Evolutionary conservation across 1,140 invertebrate genomes (phyloP), one percentile per base, ranked within the genome.

Genomic region (Halyomorpha halys): DNA sequence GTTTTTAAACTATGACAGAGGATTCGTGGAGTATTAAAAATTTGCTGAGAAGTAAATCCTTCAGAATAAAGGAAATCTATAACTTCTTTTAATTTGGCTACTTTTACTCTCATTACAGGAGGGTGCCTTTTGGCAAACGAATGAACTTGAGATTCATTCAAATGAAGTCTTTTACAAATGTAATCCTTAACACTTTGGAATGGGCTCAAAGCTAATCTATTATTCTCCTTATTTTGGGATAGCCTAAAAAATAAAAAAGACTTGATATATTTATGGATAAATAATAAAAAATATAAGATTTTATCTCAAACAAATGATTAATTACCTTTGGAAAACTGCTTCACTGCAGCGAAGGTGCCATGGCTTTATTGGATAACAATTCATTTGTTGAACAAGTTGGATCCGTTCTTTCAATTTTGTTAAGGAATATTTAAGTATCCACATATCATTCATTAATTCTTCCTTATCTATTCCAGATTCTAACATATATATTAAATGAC

Each of bases 51-150:
- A 9, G 65, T 66, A 62, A 69, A 73, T 16, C 71, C 72, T 66
- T 71, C 63, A 11, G 49, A 59, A 34, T 63, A 62, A 6, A 73
- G 49, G 60, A 69, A 72, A 59, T 72, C 70, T 14, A 73, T 65
- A 19, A 72, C 67, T 53, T 72, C 68, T 51, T 72, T 70, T 44
- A 72, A 61, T 64, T 73, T 73, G 14, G 67, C 44, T 13, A 68
- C 67, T 13, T 66, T 66, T 0, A 71, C 66, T 19, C 59, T 62
- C 47, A 66, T 49, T 11, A 70, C 21, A 0, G 61, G 63, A 18
- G 72, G 71, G 45, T 70, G 61, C 59, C 65, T 68, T 9, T 13
- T 16, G 14, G 61, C 49, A 23, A 72, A 69, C 14, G 47, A 15
- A 14, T 63, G 15, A n/a, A 68, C 45, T 27, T 65, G 65, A 16